These are phyloP conservation scores for Pseudolycoriella hygida DNA, from an alignment of 2,888 invertebrate species.

Conservation along the genomic window DNA sequence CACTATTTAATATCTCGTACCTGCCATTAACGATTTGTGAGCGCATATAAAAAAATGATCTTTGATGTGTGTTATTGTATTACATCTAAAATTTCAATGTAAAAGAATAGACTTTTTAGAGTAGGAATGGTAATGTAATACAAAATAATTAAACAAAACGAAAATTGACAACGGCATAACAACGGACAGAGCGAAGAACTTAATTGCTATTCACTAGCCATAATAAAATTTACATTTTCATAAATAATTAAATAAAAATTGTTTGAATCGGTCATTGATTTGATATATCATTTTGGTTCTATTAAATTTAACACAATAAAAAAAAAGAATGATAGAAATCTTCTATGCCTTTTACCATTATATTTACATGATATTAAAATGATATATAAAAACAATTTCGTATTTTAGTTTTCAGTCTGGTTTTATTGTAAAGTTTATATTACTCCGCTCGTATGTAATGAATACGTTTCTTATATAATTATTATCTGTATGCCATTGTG, in stretches of 20 bases:
- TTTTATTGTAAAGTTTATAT: background rate
- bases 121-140: background rate
- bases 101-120: no score
- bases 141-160: background rate
- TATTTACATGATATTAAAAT: background rate
- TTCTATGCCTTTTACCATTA: no score
- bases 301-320: no score
- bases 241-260: background rate
- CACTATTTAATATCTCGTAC: no score
- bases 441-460: no score
- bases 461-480: no score
- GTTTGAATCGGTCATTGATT: slow-evolving; percentile 4
- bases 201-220: background rate
- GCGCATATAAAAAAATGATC: no score
- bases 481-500: no score
- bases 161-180: background rate
- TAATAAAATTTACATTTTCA: slow-evolving; percentile 1
- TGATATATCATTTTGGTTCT: background rate
- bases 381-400: slow-evolving; percentile 1
- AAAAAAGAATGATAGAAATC: background rate
- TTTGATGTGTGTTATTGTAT: no score
- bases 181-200: background rate
- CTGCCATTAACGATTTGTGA: no score
- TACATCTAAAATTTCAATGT: no score
- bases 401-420: background rate